Conservation (phyloP, 2,113 vertebrate genomes). For the Laterallus jamaicensis region DNA sequence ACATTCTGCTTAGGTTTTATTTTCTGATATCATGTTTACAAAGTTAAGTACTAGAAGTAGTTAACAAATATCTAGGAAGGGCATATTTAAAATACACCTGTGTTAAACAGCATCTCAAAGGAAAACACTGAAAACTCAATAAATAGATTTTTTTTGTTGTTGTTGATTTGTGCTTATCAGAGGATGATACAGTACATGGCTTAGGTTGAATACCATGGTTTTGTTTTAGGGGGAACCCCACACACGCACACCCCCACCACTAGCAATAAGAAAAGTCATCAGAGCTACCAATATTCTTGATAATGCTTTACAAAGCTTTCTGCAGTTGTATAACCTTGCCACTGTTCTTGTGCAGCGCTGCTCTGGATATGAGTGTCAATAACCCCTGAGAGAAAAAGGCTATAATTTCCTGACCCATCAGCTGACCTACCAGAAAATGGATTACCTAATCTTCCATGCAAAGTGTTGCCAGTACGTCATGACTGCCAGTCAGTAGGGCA, state of each 20-base stretch:
- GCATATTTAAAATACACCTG: background rate
- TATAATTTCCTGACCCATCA: background rate
- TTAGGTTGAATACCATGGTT: background rate
- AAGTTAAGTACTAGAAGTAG: background rate
- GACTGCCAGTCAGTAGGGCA: background rate
- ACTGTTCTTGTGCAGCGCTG: background rate
- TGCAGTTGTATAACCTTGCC: background rate
- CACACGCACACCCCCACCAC: too few species aligned
- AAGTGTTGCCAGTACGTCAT: background rate
- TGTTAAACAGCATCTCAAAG: background rate
- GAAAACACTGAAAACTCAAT: background rate
- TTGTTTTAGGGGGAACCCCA: background rate
- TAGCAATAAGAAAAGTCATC: background rate
- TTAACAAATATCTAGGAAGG: background rate
- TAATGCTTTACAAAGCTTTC: background rate
- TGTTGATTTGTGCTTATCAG: background rate
- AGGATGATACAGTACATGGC: background rate
- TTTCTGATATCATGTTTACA: background rate
- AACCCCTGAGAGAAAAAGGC: background rate
- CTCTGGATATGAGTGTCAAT: background rate
- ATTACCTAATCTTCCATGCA: background rate
- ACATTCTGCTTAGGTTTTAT: background rate
- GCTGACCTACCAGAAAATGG: background rate
- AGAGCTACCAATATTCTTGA: background rate
- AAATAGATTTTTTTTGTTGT: background rate